A percentile compares a stretch with the other conserved stretches of the same genome.
Evolutionary conservation across 1,140 invertebrate genomes (phyloP).

Genomic region (Mamestra configurata): DNA sequence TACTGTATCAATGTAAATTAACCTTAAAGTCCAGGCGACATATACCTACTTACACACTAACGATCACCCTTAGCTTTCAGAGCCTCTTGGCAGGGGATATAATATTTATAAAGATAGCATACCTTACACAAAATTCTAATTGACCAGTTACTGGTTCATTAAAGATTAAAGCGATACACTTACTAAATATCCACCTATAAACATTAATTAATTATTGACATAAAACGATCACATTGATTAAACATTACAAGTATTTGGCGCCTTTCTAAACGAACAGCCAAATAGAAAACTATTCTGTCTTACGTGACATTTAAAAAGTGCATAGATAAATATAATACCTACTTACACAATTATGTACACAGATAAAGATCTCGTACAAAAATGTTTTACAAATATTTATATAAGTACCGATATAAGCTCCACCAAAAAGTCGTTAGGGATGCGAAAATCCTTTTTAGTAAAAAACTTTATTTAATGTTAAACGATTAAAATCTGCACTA

Average conservation of each 20-base stretch:
- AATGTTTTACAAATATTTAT: constrained; percentile 36
- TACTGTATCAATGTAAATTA: too few species aligned
- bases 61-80: neutral
- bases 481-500: neutral
- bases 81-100: neutral
- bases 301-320: neutral
- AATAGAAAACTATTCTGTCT: neutral
- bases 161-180: neutral
- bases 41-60: too few species aligned
- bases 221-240: neutral
- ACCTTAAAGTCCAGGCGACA: too few species aligned
- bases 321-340: neutral
- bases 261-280: neutral
- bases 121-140: neutral
- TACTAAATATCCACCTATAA: neutral
- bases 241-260: neutral
- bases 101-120: neutral
- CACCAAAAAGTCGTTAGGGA: neutral
- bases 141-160: neutral
- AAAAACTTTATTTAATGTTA: neutral
- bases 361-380: constrained; percentile 9
- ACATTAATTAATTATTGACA: neutral
- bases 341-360: constrained; percentile 12
- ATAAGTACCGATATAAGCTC: constrained; percentile 33
- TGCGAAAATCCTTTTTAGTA: constrained; percentile 1